phyloP scores from a whole-genome alignment of 1,140 invertebrate genomes.

The Drosophila watanabei region DNA sequence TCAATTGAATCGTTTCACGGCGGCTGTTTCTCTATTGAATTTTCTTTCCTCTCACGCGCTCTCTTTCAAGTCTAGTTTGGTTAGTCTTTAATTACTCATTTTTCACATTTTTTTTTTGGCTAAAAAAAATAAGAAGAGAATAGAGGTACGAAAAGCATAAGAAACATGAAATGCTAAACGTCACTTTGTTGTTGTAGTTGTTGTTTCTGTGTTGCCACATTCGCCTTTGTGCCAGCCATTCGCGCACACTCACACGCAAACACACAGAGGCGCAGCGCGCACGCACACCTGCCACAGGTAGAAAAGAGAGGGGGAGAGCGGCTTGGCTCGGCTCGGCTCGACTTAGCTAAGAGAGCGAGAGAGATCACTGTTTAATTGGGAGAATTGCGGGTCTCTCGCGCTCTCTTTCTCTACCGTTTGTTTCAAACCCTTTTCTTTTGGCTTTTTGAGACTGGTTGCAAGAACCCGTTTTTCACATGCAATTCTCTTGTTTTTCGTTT shows the following conservation, averaged over 20 bases:
- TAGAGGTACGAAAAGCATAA: constrained; percentile 25
- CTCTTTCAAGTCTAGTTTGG: constrained; percentile 38
- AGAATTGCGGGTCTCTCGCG: constrained; percentile 28
- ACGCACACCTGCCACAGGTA: constrained; percentile 77
- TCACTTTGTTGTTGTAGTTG: constrained; percentile 39
- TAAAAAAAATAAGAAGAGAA: constrained; percentile 21
- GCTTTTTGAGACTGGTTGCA: constrained; percentile 63
- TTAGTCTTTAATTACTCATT: constrained; percentile 29
- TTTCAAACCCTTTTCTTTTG: constrained; percentile 67
- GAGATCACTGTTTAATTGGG: constrained; percentile 46
- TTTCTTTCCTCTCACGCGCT: constrained; percentile 17
- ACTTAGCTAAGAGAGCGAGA: constrained; percentile 3
- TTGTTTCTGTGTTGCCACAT: constrained; percentile 52
- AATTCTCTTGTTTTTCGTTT: constrained; percentile 61
- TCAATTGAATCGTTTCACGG: constrained; percentile 19
- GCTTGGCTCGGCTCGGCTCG: neutral
- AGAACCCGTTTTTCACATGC: constrained; percentile 74
- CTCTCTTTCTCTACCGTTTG: constrained; percentile 34
- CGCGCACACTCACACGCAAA: constrained; percentile 52
- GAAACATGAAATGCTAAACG: constrained; percentile 48
- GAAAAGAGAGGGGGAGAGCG: neutral
- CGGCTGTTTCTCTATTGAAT: constrained; percentile 13
- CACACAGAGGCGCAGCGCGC: constrained; percentile 32
- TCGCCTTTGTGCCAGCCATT: constrained; percentile 71
- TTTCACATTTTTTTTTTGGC: constrained; percentile 55